Evolutionary conservation across 2,113 vertebrate genomes (phyloP).

Genomic region (Euleptes europaea): DNA sequence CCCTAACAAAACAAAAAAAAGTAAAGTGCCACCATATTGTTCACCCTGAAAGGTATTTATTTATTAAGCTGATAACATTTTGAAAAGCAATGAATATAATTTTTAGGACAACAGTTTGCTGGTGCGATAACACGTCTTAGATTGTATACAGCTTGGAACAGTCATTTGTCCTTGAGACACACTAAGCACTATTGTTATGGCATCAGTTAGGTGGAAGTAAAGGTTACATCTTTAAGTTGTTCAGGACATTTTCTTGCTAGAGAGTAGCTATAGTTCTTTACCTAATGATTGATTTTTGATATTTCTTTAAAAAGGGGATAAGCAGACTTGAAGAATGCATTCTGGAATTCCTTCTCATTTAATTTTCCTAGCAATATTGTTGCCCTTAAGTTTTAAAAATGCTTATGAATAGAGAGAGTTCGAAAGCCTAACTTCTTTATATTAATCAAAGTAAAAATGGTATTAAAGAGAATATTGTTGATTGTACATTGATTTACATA

Average conservation of each 20-base stretch:
- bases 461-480: slow-evolving; percentile 8
- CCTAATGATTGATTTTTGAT: slow-evolving; percentile 52
- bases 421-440: slow-evolving; percentile 15
- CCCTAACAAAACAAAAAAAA: slow-evolving; percentile 72
- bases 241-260: slow-evolving; percentile 64
- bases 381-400: not conserved
- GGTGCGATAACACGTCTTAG: slow-evolving; percentile 78
- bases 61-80: slow-evolving; percentile 91
- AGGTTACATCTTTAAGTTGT: slow-evolving; percentile 74
- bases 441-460: slow-evolving; percentile 24
- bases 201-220: slow-evolving; percentile 77
- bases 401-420: not conserved
- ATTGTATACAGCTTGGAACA: slow-evolving; percentile 74
- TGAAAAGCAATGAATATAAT: slow-evolving; percentile 94
- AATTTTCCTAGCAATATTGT: slow-evolving; percentile 21
- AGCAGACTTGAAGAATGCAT: slow-evolving; percentile 14
- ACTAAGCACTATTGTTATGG: slow-evolving; percentile 73
- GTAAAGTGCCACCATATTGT: slow-evolving; percentile 74
- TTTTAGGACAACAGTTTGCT: slow-evolving; percentile 86
- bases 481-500: not conserved
- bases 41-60: slow-evolving; percentile 84
- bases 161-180: slow-evolving; percentile 85
- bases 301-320: slow-evolving; percentile 34
- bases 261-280: slow-evolving; percentile 63
- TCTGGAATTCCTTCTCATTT: slow-evolving; percentile 38